A percentile compares a stretch with the other conserved stretches of the same genome.
phyloP scores from a whole-genome alignment of 2,888 invertebrate species.

The Epistrophe eligans region DNA sequence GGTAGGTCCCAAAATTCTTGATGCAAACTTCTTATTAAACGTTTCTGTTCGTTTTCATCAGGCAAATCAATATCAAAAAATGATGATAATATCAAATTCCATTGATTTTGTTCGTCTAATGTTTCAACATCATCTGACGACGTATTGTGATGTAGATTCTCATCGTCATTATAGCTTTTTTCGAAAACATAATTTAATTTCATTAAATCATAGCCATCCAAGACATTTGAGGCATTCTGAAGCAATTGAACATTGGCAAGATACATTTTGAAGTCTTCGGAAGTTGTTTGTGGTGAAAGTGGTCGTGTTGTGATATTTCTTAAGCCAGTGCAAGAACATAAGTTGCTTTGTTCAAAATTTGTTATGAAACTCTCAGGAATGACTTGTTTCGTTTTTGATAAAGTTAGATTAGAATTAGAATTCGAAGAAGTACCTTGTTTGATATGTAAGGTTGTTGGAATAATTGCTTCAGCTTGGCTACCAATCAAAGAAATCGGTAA shows the following conservation, averaged over 20 bases:
- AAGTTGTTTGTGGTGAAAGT: conserved; percentile 87
- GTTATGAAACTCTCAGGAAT: conserved; percentile 37
- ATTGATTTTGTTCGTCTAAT: conserved; percentile 79
- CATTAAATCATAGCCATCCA: conserved; percentile 86
- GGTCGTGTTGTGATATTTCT: conserved; percentile 87
- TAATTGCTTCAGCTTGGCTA: conserved; percentile 34
- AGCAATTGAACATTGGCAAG: conserved; percentile 90
- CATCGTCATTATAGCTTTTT: conserved; percentile 81
- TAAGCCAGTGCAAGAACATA: conserved; percentile 83
- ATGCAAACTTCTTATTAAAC: conserved; percentile 88
- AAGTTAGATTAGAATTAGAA: conserved; percentile 17
- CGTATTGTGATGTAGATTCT: conserved; percentile 45
- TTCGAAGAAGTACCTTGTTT: background rate
- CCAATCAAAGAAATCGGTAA: conserved; percentile 36
- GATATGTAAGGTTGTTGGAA: conserved; percentile 27
- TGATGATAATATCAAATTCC: conserved; percentile 73
- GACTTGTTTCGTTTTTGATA: conserved; percentile 25
- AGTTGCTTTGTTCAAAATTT: conserved; percentile 78
- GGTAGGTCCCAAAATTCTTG: conserved; percentile 98
- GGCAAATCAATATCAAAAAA: conserved; percentile 82
- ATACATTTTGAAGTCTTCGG: conserved; percentile 89
- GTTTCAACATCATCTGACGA: conserved; percentile 72
- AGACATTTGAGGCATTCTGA: conserved; percentile 88
- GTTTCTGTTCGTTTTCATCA: conserved; percentile 87
- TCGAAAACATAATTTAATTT: conserved; percentile 86